Conservation (phyloP, 2,888 invertebrate genomes). For the Leucoma salicis region DNA sequence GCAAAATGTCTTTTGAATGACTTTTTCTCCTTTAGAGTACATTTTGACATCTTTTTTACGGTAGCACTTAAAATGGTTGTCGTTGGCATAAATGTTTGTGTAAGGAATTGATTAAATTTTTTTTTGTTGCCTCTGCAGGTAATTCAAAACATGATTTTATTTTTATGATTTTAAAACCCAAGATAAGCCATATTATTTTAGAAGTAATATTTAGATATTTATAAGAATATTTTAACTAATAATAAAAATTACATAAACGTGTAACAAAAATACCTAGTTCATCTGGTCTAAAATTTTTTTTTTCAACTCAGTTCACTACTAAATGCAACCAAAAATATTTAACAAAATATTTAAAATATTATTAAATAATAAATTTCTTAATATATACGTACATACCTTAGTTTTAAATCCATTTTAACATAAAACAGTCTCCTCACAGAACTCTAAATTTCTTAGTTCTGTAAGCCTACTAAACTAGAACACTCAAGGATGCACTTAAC, state of each 20-base stretch:
- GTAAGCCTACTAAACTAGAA: too few species aligned
- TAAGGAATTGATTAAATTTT: constrained; percentile 11
- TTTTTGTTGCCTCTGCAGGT: constrained; percentile 20
- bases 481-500: constrained; percentile 33
- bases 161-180: too few species aligned
- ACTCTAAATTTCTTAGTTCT: too few species aligned
- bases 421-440: constrained; percentile 12
- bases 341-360: background rate
- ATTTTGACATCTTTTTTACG: constrained; percentile 63
- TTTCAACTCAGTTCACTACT: too few species aligned
- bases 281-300: too few species aligned
- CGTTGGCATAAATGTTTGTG: constrained; percentile 29
- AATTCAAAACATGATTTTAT: too few species aligned
- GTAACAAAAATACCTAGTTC: too few species aligned
- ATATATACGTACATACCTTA: constrained; percentile 22
- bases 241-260: too few species aligned
- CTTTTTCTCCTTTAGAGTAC: constrained; percentile 68
- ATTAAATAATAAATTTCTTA: background rate
- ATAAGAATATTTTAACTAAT: background rate
- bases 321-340: too few species aligned
- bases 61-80: constrained; percentile 49
- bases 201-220: too few species aligned
- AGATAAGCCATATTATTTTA: too few species aligned
- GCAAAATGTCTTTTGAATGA: constrained; percentile 76
- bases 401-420: constrained; percentile 26